Percentiles rank a stretch among this genome's conserved stretches.
phyloP scores from a whole-genome alignment of 2,113 vertebrate genomes.

The Prolemur simus region DNA sequence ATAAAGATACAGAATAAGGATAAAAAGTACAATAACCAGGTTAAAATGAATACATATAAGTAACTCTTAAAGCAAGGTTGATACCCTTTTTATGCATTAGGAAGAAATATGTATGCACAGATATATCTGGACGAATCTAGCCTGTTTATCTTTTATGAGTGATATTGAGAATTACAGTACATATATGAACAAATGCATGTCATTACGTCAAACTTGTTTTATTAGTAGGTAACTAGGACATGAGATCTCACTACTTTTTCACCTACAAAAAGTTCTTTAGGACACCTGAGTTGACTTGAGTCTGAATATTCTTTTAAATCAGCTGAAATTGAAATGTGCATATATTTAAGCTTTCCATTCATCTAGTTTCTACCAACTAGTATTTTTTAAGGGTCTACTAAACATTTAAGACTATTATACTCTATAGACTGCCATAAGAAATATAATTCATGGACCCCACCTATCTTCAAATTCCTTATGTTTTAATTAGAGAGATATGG shows the following conservation, averaged over 20 bases:
- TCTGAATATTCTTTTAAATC: constrained; percentile 7
- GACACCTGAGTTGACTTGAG: not conserved
- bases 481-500: not conserved
- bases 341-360: not conserved
- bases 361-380: not conserved
- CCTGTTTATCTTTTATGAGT: not conserved
- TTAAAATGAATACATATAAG: not conserved
- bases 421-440: not conserved
- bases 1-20: not conserved
- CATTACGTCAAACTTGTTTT: not conserved
- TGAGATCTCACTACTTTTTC: not conserved
- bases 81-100: not conserved
- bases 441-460: not conserved
- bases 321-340: not conserved
- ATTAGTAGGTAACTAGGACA: not conserved
- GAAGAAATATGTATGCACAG: not conserved
- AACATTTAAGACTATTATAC: not conserved
- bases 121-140: not conserved
- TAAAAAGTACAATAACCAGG: not conserved
- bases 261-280: not conserved
- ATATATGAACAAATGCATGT: not conserved
- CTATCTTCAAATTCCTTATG: not conserved
- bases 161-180: not conserved
- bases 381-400: not conserved
- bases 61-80: not conserved